Base-by-base conservation (phyloP, 2,888 invertebrate genomes). In the Drosophila infuscata region DNA sequence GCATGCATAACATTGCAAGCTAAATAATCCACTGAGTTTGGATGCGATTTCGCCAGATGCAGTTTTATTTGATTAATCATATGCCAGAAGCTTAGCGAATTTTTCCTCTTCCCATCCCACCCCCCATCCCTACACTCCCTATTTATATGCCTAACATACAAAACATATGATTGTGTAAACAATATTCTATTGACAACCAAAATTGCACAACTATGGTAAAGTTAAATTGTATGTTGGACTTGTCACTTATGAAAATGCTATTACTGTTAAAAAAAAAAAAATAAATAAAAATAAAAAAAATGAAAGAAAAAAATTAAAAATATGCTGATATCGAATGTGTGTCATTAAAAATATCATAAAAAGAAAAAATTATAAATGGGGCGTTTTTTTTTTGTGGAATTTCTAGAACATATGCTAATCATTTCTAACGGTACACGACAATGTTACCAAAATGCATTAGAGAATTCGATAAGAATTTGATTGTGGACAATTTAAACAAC, bases 301-400 rank as follows among this genome's bases (percentile, higher is more conserved):
- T 43, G 20, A 54, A 70, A 41, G 71, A 53, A 25, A 60, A 56
- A 58, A 48, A 20, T n/a, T 25, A 64, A 46, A 78, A 67, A 78
- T 66, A 75, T 81, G 86, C 81, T 81, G 83, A 89, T 84, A 89
- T 89, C 75, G 62, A 89, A 71, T 82, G 84, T 75, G 82, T 84
- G 83, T 87, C 83, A 87, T 81, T 75, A 76, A 49, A 77, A 70
- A 66, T 41, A 46, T 65, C 73, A 63, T 73, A 51, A 75, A 61
- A 49, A 20, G 38, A 36, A 30, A 17, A 41, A 65, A 66, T 74
- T 46, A 15, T 15, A 25, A 46, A 46, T 4, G 46, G 71, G 71
- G 69, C 63, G 84, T 83, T 75, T 74, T 51, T 52, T 80, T 58
- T 6, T 41, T 12, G 33, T 54, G 58, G 30, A 54, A 7, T 29